Evolutionary conservation across 30 jellyfish, hydroid and myxozoan genomes (phyloP).

Genomic region (Sanderia malayensis): DNA sequence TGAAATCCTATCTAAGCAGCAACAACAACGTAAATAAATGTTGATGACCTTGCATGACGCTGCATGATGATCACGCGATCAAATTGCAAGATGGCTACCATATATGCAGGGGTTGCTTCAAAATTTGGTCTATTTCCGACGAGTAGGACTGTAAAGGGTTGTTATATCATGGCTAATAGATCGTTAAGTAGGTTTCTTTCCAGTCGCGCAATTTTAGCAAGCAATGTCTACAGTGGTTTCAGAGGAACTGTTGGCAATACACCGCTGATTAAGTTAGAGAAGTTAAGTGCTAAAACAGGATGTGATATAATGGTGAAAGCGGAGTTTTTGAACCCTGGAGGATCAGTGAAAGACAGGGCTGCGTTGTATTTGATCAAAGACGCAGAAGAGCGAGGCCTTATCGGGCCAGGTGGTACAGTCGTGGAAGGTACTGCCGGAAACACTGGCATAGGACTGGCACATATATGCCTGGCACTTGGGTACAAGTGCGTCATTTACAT

Average conservation of each 20-base stretch:
- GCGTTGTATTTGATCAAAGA: conserved; percentile 77
- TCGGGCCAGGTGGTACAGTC: conserved; percentile 86
- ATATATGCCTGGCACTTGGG: conserved; percentile 82
- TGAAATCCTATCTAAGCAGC: too few relatives aligned
- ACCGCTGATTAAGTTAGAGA: conserved; percentile 82
- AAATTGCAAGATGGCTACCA: too few relatives aligned
- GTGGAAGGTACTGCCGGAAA: conserved; percentile 97
- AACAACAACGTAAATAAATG: too few relatives aligned
- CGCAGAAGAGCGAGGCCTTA: conserved; percentile 67
- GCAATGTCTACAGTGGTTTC: conserved; percentile 60
- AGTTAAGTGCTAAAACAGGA: conserved; percentile 81
- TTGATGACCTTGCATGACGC: too few relatives aligned
- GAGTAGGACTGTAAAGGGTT: too few relatives aligned
- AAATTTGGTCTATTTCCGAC: too few relatives aligned
- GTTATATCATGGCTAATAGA: too few relatives aligned
- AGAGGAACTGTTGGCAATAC: conserved; percentile 91
- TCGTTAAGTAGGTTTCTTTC: conserved; percentile 1
- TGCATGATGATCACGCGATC: too few relatives aligned
- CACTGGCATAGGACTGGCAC: conserved; percentile 95
- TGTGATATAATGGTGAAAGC: conserved; percentile 91
- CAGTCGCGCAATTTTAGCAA: conserved; percentile 17
- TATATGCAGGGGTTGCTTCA: too few relatives aligned
- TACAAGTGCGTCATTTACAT: conserved; percentile 80
- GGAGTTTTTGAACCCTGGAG: conserved; percentile 90
- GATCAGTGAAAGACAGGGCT: conserved; percentile 92